Evolutionary conservation across 2,797 vertebrate species (phyloP).

Genomic region (Sebastes minor): DNA sequence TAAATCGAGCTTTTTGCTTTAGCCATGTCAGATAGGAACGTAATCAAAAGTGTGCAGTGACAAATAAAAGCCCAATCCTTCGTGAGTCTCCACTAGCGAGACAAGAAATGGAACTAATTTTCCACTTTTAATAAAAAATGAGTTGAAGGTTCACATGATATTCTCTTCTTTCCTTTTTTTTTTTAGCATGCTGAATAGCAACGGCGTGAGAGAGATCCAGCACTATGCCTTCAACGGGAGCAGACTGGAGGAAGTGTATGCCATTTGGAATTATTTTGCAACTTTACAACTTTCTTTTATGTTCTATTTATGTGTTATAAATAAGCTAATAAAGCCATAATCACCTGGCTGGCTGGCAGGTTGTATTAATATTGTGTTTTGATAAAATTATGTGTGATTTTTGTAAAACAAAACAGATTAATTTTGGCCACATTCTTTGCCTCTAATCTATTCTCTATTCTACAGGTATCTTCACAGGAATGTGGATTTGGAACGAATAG

Average conservation of each 20-base stretch:
- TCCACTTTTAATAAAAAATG: not conserved
- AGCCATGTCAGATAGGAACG: too few species aligned
- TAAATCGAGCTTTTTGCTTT: too few species aligned
- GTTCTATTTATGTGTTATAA: not conserved
- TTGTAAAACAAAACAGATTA: not conserved
- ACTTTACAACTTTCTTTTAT: not conserved
- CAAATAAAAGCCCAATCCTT: too few species aligned
- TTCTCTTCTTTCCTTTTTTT: not conserved
- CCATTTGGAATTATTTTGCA: not conserved
- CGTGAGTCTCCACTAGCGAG: too few species aligned
- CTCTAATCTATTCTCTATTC: not conserved
- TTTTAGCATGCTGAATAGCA: constrained; percentile 87
- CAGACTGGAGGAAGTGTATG: constrained; percentile 89
- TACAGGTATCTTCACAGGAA: constrained; percentile 89
- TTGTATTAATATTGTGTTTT: not conserved
- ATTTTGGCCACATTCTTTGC: not conserved
- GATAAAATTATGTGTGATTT: not conserved
- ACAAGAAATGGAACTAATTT: not conserved
- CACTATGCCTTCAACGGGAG: constrained; percentile 88
- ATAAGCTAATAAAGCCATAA: not conserved
- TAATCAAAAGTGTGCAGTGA: too few species aligned
- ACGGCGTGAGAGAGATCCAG: constrained; percentile 86
- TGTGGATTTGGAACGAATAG: constrained; percentile 81
- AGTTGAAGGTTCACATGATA: not conserved
- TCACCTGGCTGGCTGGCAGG: not conserved